phyloP scores from a whole-genome alignment of 1,140 invertebrate genomes.

The Eriosoma lanigerum region DNA sequence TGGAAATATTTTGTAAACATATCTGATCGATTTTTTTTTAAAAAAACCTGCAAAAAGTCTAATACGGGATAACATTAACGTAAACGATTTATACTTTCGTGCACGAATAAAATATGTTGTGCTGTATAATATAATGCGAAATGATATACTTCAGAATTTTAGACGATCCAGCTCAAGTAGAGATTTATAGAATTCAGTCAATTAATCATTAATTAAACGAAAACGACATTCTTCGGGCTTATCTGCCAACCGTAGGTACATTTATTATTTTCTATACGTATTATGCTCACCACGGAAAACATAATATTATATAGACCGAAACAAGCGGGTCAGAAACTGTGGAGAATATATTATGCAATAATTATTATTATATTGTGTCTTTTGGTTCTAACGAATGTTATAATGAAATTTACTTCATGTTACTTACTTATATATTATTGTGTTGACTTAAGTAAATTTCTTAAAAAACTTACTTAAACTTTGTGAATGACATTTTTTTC shows the following conservation, averaged over 20 bases:
- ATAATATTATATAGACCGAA: conserved; percentile 50
- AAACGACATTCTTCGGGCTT: conserved; percentile 16
- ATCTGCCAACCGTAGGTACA: conserved; percentile 5
- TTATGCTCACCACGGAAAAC: conserved; percentile 1
- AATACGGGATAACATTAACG: not conserved
- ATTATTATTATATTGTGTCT: conserved; percentile 37
- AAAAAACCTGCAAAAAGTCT: not conserved
- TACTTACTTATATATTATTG: not conserved
- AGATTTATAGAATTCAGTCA: not conserved
- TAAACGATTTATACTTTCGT: not conserved
- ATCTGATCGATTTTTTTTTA: not conserved
- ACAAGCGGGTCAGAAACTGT: conserved; percentile 40
- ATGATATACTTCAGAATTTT: not conserved
- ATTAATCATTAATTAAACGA: conserved; percentile 43
- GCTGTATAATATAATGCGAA: not conserved
- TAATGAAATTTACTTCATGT: conserved; percentile 32
- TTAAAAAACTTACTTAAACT: too few relatives aligned
- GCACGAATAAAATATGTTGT: too few relatives aligned
- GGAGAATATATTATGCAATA: conserved; percentile 30
- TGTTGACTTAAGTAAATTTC: not conserved
- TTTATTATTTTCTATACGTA: too few relatives aligned
- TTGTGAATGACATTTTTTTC: not conserved
- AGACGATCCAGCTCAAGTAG: not conserved
- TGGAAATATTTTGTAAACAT: not conserved
- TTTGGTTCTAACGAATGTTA: conserved; percentile 28